Evolutionary conservation across 2,797 vertebrate genomes (phyloP).

Genomic region (Clamator glandarius): DNA sequence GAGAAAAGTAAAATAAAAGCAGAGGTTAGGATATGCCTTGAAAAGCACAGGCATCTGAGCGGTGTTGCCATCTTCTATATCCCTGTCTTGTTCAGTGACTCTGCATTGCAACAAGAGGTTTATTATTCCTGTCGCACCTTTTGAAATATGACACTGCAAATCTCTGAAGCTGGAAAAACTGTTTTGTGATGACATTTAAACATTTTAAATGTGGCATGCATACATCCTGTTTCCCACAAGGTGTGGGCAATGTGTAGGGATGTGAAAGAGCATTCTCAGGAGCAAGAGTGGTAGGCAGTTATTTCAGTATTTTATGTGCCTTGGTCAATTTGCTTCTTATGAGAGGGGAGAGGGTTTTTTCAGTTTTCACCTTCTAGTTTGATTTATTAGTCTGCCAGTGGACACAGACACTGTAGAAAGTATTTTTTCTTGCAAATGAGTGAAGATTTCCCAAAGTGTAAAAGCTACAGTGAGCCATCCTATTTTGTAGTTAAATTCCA

Average conservation of each 20-base stretch:
- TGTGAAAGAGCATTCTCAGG: not conserved
- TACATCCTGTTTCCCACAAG: fast-evolving
- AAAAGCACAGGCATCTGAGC: not conserved
- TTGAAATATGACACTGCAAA: not conserved
- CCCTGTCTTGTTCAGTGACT: not conserved
- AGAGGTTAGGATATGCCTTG: not conserved
- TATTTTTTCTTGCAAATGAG: slow-evolving; percentile 23
- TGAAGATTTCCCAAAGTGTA: slow-evolving; percentile 54
- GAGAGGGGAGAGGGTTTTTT: fast-evolving
- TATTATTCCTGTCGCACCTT: not conserved
- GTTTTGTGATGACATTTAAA: not conserved
- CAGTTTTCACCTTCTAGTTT: not conserved
- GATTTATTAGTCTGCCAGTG: not conserved
- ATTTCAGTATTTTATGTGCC: not conserved
- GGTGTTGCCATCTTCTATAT: not conserved
- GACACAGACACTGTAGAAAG: not conserved
- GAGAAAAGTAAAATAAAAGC: not conserved
- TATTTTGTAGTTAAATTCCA: slow-evolving; percentile 67
- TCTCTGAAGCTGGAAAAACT: not conserved
- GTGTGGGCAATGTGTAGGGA: not conserved
- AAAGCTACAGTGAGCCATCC: slow-evolving; percentile 54
- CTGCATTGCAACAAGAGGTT: not conserved
- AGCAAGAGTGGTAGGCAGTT: not conserved
- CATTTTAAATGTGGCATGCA: not conserved
- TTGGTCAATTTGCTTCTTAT: not conserved